phyloP scores from a whole-genome alignment of 2,113 vertebrate genomes.

The Solea senegalensis region DNA sequence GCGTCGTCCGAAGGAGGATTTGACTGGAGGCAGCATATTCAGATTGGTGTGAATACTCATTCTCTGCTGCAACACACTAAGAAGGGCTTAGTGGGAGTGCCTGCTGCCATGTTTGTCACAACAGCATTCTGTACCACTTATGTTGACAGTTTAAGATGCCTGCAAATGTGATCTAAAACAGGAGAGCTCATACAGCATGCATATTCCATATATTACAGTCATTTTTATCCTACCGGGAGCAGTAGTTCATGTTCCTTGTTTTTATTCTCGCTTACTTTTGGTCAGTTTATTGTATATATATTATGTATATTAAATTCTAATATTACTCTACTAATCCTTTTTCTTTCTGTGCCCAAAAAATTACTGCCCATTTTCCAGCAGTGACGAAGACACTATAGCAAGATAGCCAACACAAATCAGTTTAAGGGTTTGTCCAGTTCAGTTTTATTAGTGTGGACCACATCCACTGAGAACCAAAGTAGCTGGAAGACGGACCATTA shows the following conservation, averaged over 20 bases:
- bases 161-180: constrained; percentile 20
- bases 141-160: constrained; percentile 29
- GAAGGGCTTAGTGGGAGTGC: constrained; percentile 36
- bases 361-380: background rate
- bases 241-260: background rate
- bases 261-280: background rate
- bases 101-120: constrained; percentile 44
- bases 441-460: constrained; percentile 16
- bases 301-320: too few relatives aligned
- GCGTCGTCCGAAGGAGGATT: constrained; percentile 43
- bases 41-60: constrained; percentile 32
- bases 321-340: background rate
- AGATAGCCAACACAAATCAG: constrained; percentile 8
- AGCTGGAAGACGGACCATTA: constrained; percentile 40
- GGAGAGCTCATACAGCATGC: constrained; percentile 1
- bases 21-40: constrained; percentile 51
- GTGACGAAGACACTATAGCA: background rate
- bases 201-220: background rate
- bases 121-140: constrained; percentile 36
- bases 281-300: too few relatives aligned
- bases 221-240: background rate
- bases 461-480: constrained; percentile 22
- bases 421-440: constrained; percentile 29
- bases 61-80: constrained; percentile 30
- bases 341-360: background rate